Evolutionary conservation across 1,140 invertebrate genomes (phyloP), one percentile per base, ranked within the genome.

Genomic region (Mesaphorura yosii): DNA sequence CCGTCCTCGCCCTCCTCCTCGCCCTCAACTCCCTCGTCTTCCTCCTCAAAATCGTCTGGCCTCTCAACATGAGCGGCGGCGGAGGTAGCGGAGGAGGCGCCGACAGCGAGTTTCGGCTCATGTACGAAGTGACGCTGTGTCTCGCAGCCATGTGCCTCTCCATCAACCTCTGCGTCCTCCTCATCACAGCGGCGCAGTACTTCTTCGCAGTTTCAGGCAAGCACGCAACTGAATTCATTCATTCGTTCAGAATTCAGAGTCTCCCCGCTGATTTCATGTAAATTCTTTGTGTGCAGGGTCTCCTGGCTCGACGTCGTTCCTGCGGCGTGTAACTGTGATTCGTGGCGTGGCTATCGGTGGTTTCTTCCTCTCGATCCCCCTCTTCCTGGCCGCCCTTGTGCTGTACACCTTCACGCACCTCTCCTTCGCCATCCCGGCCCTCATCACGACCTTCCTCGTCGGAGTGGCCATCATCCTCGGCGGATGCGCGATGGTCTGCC

Each of bases 91-190:
- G n/a, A n/a, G n/a, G n/a, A n/a, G n/a, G n/a, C n/a, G n/a, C n/a
- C n/a, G n/a, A n/a, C n/a, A n/a, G n/a, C n/a, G 57, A 59, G 40
- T 41, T 59, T 28, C 46, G 54, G 25, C 50, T 63, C 38, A 55
- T 63, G 52, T 63, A 63, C 42, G 61, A 63, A 53, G 57, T 63
- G 39, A 63, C 61, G 12, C 41, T 63, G 15, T 59, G 61, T 47
- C 51, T 63, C n/a, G 50, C 57, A 20, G 57, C 57, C 20, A 57
- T 59, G 57, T 55, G 51, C 49, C 48, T 63, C 23, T 59, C 57
- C 23, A 59, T 63, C 34, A 63, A 59, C 34, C 47, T 63, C 15
- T 63, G 61, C 51, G 61, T 63, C 22, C 55, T 63, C n/a, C 53
- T 63, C 42, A 55, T 63, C 27, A 55, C 58, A 10, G 56, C 57